Conservation (phyloP, 2,888 invertebrate species). For the Steinernema scapterisci region DNA sequence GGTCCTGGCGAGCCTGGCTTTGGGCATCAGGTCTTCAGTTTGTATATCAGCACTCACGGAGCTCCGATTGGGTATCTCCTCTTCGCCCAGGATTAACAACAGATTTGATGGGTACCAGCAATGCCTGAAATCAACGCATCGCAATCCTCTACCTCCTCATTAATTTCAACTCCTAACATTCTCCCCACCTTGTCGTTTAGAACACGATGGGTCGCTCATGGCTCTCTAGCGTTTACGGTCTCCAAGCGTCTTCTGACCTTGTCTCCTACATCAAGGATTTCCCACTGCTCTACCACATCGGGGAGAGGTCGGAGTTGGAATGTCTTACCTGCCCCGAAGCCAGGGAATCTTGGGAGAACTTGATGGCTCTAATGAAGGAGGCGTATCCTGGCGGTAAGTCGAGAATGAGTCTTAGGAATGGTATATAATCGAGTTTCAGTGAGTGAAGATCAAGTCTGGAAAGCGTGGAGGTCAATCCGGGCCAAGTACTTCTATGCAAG, state of each 20-base stretch:
- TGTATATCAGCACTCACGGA: too few relatives aligned
- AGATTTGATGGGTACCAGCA: too few relatives aligned
- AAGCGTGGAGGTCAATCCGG: background rate
- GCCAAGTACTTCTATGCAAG: background rate
- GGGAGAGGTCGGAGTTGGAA: background rate
- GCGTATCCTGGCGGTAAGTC: background rate
- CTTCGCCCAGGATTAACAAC: too few relatives aligned
- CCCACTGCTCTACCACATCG: background rate
- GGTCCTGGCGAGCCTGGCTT: too few relatives aligned
- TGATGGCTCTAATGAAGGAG: background rate
- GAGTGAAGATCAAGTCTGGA: background rate
- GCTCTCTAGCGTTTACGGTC: background rate
- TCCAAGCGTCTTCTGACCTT: background rate
- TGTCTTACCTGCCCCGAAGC: background rate
- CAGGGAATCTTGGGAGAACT: background rate
- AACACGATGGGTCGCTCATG: background rate
- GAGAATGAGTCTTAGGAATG: background rate
- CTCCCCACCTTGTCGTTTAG: background rate
- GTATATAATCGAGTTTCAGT: background rate
- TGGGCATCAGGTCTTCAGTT: too few relatives aligned
- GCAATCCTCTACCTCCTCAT: too few relatives aligned
- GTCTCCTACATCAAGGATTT: background rate
- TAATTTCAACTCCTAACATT: too few relatives aligned
- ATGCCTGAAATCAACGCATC: too few relatives aligned
- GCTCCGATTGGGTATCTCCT: too few relatives aligned